Conservation (phyloP, 2,113 vertebrate species). For the Hyaena hyaena region DNA sequence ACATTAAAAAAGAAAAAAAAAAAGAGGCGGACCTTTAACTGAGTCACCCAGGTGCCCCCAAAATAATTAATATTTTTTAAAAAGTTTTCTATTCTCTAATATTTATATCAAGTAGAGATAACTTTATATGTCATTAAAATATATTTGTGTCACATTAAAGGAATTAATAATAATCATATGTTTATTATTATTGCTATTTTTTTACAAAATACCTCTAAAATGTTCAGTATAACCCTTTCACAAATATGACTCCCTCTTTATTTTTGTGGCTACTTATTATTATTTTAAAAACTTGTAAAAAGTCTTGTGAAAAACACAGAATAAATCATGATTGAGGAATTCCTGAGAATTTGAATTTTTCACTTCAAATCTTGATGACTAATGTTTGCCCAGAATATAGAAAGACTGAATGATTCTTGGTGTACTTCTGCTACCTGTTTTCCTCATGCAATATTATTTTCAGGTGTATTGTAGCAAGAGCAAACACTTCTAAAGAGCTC, state of each 20-base stretch:
- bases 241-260: neutral
- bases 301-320: neutral
- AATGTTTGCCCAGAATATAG: neutral
- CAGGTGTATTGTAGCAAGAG: neutral
- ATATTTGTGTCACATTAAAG: slow-evolving; percentile 15
- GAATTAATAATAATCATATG: neutral
- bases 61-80: too few relatives aligned
- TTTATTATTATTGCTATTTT: neutral
- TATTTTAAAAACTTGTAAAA: neutral
- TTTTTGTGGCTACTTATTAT: neutral
- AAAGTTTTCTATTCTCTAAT: neutral
- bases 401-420: neutral
- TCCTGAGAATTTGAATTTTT: neutral
- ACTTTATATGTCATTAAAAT: neutral
- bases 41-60: too few relatives aligned
- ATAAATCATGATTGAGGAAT: neutral
- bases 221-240: neutral
- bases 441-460: neutral
- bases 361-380: neutral
- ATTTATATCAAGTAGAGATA: neutral
- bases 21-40: too few relatives aligned
- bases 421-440: neutral
- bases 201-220: neutral
- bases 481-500: neutral
- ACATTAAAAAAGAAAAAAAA: too few relatives aligned